Evolutionary conservation across 2,888 invertebrate genomes (phyloP), one percentile per base, ranked within the genome.

Genomic region (Dusona sp.): DNA sequence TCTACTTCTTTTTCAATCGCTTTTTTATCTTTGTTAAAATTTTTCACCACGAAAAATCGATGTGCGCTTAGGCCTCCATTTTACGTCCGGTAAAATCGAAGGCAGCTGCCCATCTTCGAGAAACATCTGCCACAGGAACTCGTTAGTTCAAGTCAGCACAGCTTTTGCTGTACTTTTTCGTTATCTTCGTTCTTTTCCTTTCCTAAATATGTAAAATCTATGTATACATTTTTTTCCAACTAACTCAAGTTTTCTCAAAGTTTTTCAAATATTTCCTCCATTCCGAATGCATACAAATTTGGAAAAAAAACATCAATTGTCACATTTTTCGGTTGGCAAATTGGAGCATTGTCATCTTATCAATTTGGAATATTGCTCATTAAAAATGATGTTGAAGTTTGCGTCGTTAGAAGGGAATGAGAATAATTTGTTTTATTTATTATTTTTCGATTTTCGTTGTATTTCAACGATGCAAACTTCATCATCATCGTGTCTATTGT

Each of bases 101-200:
- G 45, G 75, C 84, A 81, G 84, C 84, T 84, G 84, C 77, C 25
- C 70, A 65, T 72, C 51, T 38, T 57, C 64, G 72, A 54, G 54
- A 22, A 84, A 84, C 84, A 84, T 80, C 84, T 84, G 84, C 77
- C 84, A n/a, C 3, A 42, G 54, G 33, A 72, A 45, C 72, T 70
- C 51, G n/a, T n/a, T 48, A 29, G 29, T 61, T 13, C 61, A 45
- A 42, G 54, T 33, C 54, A 73, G 72, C 42, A 48, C 64, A 79
- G 68, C 77, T 77, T 80, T 77, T 22, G 78, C 48, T 36, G 29
- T 33, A 80, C 57, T 65, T 80, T 75, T 75, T 51, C 64, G 25
- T 78, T 65, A 72, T 64, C 61, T 68, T 75, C 16, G 45, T 51
- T 25, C 45, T 38, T 61, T 57, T 45, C 22, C 13, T 45, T 45